Base-by-base conservation (phyloP, 37 sponge, comb jelly and placozoan species). In the Crambe crambe region DNA sequence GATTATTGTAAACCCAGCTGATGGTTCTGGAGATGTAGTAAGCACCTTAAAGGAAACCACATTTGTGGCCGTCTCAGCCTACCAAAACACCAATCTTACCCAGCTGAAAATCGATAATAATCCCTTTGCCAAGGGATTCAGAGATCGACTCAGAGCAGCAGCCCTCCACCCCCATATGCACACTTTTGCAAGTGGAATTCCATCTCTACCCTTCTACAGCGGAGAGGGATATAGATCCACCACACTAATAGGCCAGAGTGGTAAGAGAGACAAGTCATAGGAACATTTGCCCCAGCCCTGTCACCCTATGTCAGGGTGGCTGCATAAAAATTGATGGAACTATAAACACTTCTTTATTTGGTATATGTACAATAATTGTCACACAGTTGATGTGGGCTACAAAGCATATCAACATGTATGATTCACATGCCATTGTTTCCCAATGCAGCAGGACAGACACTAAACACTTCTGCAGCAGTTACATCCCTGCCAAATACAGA, bases 31-130 rank as follows among this genome's bases (percentile, higher is more conserved):
- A 4, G 54, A 60, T 10, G 6, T 39, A 2, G 58, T 72, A 18
- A 69, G 61, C 34, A 4, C 43, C 3, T 22, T 82, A 12, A 40
- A 56, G 8, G 40, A 67, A 25, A 86, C 91, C 18, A 59, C 59
- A 4, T 92, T 92, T 59, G 74, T 84, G 32, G 88, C 92, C 2
- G 87, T 86, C 56, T 87, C 92, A 6, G 74, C 92, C 42, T 92
- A 92, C 78, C 92, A 92, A 38, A 92, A 73, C 29, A 58, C 42
- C 21, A 39, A 80, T 68, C 72, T 92, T 20, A 87, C 92, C 10
- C 61, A 90, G 74, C 27, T 60, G n/a, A 60, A 60, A 22, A 60
- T 60, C 5, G 61, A 60, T 22, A 60, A 47, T 12, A 47, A 47
- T 47, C 51, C 51, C 6, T 47, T 47, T 47, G 51, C 51, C 51